phyloP scores from a whole-genome alignment of 2,113 vertebrate species.

The Equus quagga region DNA sequence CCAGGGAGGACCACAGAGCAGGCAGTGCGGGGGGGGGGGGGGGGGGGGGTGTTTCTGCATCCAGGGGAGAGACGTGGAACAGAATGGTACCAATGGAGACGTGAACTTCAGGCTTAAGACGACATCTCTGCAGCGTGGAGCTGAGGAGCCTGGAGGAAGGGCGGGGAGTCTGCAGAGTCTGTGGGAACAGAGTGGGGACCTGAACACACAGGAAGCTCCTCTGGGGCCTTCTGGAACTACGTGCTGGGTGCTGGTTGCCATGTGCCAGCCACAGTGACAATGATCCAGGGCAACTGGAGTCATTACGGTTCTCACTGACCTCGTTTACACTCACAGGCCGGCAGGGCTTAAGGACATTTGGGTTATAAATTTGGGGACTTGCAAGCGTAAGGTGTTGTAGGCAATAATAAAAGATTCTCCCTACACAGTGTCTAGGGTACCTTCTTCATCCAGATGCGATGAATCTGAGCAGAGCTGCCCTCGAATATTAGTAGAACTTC shows the following conservation, averaged over 20 bases:
- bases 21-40: accelerated
- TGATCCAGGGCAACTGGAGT: neutral
- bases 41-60: too few species aligned
- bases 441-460: neutral
- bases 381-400: neutral
- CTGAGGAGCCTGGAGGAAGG: neutral
- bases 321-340: neutral
- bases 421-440: accelerated
- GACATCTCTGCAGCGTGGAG: accelerated
- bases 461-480: neutral
- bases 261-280: accelerated
- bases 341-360: neutral
- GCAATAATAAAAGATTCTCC: neutral
- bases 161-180: neutral
- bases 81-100: neutral
- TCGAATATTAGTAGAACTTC: neutral
- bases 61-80: neutral
- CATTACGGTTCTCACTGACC: neutral
- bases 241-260: neutral
- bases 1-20: accelerated
- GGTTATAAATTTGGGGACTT: neutral
- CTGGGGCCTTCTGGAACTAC: neutral
- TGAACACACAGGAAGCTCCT: neutral
- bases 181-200: neutral
- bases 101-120: accelerated